phyloP scores from a whole-genome alignment of 2,888 invertebrate genomes.

The Ptychoptera contaminata region DNA sequence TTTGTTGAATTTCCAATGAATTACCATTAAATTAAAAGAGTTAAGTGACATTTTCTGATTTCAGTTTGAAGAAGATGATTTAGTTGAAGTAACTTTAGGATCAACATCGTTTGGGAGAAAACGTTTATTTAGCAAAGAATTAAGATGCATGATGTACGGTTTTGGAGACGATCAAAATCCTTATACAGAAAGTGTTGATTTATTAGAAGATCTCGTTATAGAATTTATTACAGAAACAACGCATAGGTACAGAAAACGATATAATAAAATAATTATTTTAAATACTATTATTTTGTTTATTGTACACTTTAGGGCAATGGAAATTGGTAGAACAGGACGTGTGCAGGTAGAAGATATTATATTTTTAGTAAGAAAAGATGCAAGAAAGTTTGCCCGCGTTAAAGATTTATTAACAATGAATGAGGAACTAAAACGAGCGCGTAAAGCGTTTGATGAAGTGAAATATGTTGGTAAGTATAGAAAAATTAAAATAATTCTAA shows the following conservation, averaged over 20 bases:
- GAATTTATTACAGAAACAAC: conserved; percentile 95
- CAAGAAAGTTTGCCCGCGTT: conserved; percentile 91
- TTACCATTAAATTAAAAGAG: background rate
- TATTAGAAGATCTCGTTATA: conserved; percentile 92
- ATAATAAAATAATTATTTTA: conserved; percentile 4
- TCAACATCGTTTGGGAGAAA: conserved; percentile 54
- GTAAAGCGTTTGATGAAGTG: conserved; percentile 98
- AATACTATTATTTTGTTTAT: too few relatives aligned
- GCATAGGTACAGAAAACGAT: conserved; percentile 42
- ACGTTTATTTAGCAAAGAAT: conserved; percentile 76
- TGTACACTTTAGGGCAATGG: conserved; percentile 89
- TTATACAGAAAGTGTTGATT: conserved; percentile 95
- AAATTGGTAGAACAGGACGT: conserved; percentile 88
- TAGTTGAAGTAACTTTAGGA: conserved; percentile 51
- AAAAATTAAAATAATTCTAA: background rate
- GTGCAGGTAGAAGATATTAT: conserved; percentile 98
- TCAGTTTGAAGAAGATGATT: conserved; percentile 39
- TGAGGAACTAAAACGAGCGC: conserved; percentile 94
- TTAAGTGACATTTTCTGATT: background rate
- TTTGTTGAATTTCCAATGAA: background rate
- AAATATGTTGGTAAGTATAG: conserved; percentile 71
- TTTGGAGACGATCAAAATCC: conserved; percentile 99
- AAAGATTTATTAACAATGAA: conserved; percentile 96
- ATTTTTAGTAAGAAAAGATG: conserved; percentile 88
- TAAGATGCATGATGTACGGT: conserved; percentile 98